phyloP scores from a whole-genome alignment of 2,113 vertebrate species.

The Neotoma lepida region DNA sequence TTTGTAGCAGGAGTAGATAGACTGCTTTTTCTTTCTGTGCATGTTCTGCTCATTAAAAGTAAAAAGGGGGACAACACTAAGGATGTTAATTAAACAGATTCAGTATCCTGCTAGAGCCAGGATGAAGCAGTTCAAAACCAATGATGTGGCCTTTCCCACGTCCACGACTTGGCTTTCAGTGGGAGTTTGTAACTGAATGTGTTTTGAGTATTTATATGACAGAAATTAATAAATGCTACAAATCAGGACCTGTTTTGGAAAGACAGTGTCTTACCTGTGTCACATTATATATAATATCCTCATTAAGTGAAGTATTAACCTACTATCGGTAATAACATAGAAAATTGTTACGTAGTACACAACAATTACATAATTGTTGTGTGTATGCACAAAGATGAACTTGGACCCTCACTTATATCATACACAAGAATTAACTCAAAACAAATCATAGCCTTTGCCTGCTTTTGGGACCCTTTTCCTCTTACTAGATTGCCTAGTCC shows the following conservation, averaged over 20 bases:
- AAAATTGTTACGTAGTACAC: too few relatives aligned
- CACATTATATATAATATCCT: background rate
- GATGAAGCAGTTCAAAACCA: background rate
- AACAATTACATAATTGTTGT: background rate
- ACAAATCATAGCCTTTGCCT: background rate
- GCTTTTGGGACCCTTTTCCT: background rate
- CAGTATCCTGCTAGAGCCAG: background rate
- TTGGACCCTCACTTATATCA: background rate
- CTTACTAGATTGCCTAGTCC: background rate
- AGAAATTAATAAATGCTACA: background rate
- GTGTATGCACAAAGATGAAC: background rate
- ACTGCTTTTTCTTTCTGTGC: background rate
- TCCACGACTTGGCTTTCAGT: rapidly evolving
- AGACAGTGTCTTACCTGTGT: background rate
- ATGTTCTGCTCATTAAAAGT: background rate
- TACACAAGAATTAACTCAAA: background rate
- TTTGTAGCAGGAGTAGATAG: background rate
- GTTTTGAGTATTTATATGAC: background rate
- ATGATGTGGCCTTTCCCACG: background rate
- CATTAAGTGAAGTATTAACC: background rate
- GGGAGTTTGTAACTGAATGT: background rate
- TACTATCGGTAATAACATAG: background rate
- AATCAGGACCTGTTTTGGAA: background rate
- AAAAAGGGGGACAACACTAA: background rate
- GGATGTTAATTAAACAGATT: background rate